Base-by-base conservation (phyloP, 1,140 invertebrate species). In the Pachyrhynchus sulphureomaculatus region DNA sequence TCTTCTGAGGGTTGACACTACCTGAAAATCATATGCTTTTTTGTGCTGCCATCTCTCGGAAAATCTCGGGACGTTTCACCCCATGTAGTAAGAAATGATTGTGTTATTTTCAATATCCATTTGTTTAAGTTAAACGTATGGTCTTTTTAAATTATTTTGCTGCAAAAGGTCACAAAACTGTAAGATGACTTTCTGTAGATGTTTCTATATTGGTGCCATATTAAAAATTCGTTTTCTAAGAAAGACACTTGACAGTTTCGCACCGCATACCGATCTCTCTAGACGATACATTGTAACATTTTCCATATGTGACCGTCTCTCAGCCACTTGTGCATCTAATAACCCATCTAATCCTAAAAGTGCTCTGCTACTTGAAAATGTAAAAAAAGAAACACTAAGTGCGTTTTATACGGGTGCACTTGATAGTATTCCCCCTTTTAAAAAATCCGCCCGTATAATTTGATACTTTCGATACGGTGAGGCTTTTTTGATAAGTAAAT, bases 381-480 rank as follows among this genome's bases (percentile, higher is more conserved):
- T 20, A 42, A 42, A 41, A 42, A 21, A 23, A 23, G 9, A 4
- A 4, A 48, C 24, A 10, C 8, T 21, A 23, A 5, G 9, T 44
- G 23, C 12, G 4, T 12, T n/a, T 1, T 48, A 29, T 29, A 48
- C 29, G 45, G 29, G 45, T 48, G 45, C 45, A 13, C 17, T 26
- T 48, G 29, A 48, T 49, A 49, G 13, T 15, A 5, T 20, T 12
- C 15, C 6, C 24, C 24, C 24, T 34, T 49, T 49, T 20, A 33
- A 6, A 33, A 34, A 15, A 20, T 4, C 32, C 32, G 34, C 47
- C 47, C 47, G 47, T 49, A 49, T 49, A 49, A 49, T 49, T 49
- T 34, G 47, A 49, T 49, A 36, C 39, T 42, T 29, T 42, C 8
- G 39, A 15, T 20, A 42, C 47, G 29, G 44, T 47, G 21, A 24